phyloP scores from a whole-genome alignment of 2,113 vertebrate genomes.

The Fregata magnificens region DNA sequence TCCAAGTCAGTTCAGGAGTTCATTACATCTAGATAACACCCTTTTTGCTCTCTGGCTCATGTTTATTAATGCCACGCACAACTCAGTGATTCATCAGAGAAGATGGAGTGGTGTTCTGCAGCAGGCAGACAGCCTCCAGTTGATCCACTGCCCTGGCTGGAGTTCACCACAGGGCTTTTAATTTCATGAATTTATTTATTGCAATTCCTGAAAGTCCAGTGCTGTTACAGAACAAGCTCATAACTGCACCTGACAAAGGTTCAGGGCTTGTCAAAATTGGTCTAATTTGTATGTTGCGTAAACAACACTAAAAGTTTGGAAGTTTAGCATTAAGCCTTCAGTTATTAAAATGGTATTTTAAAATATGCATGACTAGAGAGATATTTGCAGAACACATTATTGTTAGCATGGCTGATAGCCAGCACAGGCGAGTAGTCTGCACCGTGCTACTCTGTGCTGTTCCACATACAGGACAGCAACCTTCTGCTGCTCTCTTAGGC shows the following conservation, averaged over 20 bases:
- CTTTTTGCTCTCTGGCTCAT: slow-evolving; percentile 24
- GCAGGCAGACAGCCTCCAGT: slow-evolving; percentile 36
- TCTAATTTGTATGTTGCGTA: neutral
- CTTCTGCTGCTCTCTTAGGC: neutral
- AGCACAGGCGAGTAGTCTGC: neutral
- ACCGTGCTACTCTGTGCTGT: neutral
- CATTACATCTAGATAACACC: slow-evolving; percentile 49
- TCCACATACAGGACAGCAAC: neutral
- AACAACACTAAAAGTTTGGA: neutral
- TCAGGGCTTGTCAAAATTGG: neutral
- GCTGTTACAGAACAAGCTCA: neutral
- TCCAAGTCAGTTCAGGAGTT: slow-evolving; percentile 53
- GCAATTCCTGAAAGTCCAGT: slow-evolving; percentile 42
- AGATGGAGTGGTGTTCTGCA: slow-evolving; percentile 32
- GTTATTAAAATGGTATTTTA: neutral
- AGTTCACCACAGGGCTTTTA: neutral
- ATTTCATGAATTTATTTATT: slow-evolving; percentile 12
- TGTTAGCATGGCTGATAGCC: neutral
- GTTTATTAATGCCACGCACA: slow-evolving; percentile 54
- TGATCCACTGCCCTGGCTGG: neutral
- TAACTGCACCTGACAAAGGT: slow-evolving; percentile 8
- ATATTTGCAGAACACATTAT: neutral
- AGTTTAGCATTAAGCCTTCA: neutral
- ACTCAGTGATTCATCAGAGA: slow-evolving; percentile 23
- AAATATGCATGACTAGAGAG: neutral